phyloP scores from a whole-genome alignment of 2,113 vertebrate species.

The Pituophis catenifer region DNA sequence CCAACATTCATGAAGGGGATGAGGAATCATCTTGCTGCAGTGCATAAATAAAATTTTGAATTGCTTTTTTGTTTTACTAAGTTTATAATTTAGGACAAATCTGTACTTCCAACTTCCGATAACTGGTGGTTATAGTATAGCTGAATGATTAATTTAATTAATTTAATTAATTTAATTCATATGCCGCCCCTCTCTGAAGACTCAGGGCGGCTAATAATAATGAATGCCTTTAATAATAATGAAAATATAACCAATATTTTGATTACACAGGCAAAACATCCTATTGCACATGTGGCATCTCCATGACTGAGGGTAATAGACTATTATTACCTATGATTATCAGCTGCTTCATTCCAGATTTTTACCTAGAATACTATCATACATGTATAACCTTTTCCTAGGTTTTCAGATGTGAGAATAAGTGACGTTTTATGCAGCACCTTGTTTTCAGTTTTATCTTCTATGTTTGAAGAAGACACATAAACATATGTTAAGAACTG shows the following conservation, averaged over 20 bases:
- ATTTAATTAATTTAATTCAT: too few relatives aligned
- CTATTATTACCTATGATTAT: conserved; percentile 27
- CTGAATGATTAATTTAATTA: neutral
- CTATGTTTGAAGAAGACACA: conserved; percentile 53
- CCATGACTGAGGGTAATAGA: neutral
- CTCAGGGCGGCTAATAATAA: too few relatives aligned
- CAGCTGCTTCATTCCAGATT: conserved; percentile 14
- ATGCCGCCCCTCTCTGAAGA: too few relatives aligned
- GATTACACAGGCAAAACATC: neutral
- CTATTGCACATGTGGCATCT: neutral
- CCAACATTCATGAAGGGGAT: neutral
- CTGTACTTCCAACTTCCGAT: neutral
- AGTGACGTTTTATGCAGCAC: conserved; percentile 44
- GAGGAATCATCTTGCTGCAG: neutral
- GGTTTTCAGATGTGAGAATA: conserved; percentile 44
- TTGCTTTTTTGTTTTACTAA: neutral
- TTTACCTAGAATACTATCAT: conserved; percentile 35
- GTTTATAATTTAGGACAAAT: neutral
- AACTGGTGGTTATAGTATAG: neutral
- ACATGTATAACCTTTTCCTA: conserved; percentile 9
- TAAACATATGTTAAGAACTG: conserved; percentile 57
- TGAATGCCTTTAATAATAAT: neutral
- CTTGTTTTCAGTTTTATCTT: conserved; percentile 50
- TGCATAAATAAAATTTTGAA: neutral
- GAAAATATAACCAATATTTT: neutral